Evolutionary conservation across 2,888 invertebrate genomes (phyloP), one percentile per base, ranked within the genome.

Genomic region (Beris chalybata): DNA sequence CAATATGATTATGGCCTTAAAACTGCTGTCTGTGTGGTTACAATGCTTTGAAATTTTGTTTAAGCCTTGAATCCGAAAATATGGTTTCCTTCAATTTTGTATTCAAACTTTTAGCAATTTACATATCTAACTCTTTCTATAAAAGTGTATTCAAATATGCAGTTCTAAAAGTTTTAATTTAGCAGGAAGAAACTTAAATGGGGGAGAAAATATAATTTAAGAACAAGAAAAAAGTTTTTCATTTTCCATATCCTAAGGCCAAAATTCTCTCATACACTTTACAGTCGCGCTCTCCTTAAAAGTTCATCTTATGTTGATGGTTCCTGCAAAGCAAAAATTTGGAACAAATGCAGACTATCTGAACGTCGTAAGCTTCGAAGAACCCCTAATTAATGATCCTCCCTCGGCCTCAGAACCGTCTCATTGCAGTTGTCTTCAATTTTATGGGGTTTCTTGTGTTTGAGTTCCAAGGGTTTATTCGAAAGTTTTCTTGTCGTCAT

Each of bases 201-300:
- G 22, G 47, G 22, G 22, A 15, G 52, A 52, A 52, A 52, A 52
- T 52, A 52, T 52, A 52, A 52, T 52, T 52, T 52, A 52, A 29
- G 22, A 52, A n/a, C 29, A 52, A 52, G 52, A 52, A 4, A 29
- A 52, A 52, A 52, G 22, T 47, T 52, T 52, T 11, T 29, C 13
- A 15, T 52, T 4, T 2, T 52, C 52, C 22, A 29, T 52, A 52
- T 52, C 52, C 52, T 52, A 11, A 52, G 52, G 22, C 22, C 22
- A 52, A 52, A 52, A 52, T 52, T 22, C 4, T 15, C 52, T 52
- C 3, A 22, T 22, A 22, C 22, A 22, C 22, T 22, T 22, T 22
- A 29, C 22, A 52, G 5, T 47, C 47, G 47, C 12, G 13, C 7
- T 47, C 15, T 22, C 22, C 22, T 22, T 22, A 22, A 22, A 22